These are phyloP conservation scores for Zaprionus tsacasi DNA, from an alignment of 1,140 invertebrate genomes.

Conservation along the genomic window DNA sequence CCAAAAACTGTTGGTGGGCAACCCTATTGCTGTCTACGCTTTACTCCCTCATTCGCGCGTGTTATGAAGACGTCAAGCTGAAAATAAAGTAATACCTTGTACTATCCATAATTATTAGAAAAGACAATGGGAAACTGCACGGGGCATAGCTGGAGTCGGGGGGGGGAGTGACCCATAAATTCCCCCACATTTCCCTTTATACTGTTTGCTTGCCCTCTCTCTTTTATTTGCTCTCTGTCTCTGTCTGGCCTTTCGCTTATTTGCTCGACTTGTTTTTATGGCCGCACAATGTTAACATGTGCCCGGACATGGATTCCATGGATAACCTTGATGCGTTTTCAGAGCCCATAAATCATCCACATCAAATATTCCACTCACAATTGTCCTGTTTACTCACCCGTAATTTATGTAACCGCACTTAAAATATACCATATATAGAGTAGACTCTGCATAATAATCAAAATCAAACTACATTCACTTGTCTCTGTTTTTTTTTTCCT, in stretches of 20 bases:
- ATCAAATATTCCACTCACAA: constrained; percentile 31
- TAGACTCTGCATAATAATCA: background rate
- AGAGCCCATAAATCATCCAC: constrained; percentile 70
- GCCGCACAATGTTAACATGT: constrained; percentile 56
- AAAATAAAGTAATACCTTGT: constrained; percentile 12
- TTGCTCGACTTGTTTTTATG: constrained; percentile 44
- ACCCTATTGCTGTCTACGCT: constrained; percentile 21
- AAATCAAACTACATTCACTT: background rate
- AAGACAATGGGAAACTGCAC: background rate
- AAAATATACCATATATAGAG: background rate
- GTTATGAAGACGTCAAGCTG: constrained; percentile 77
- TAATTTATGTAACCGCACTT: constrained; percentile 34
- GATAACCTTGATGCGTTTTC: constrained; percentile 68
- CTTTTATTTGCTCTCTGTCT: background rate
- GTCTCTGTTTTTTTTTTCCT: constrained; percentile 54
- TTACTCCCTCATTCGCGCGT: constrained; percentile 64
- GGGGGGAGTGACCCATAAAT: constrained; percentile 15
- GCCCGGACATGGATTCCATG: constrained; percentile 42
- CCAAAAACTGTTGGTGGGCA: constrained; percentile 76
- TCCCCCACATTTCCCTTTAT: constrained; percentile 3
- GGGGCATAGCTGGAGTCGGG: background rate
- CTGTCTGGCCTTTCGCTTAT: background rate
- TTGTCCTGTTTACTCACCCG: constrained; percentile 33
- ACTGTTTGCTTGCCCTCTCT: background rate
- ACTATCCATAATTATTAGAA: constrained; percentile 21